Percentiles rank a stretch among this genome's conserved stretches.
Evolutionary conservation across 2,888 invertebrate species (phyloP).

Genomic region (Pardosa pseudoannulata): DNA sequence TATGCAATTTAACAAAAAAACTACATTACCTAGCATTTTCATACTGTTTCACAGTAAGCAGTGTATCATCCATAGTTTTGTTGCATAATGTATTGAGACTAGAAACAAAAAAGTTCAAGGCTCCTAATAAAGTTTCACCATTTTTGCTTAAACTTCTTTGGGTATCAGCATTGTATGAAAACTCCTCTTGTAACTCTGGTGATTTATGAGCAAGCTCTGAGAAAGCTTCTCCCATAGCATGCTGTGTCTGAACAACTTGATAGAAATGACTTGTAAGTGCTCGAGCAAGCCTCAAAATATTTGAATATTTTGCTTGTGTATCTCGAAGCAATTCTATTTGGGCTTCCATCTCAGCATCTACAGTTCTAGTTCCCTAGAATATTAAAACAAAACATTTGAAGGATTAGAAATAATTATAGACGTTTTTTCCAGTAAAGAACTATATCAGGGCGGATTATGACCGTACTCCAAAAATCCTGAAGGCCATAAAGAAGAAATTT

Average conservation of each 20-base stretch:
- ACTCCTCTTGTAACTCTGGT: constrained; percentile 95
- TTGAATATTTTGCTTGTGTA: constrained; percentile 90
- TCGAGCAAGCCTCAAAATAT: constrained; percentile 89
- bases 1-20: too few species aligned
- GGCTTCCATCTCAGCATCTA: constrained; percentile 89
- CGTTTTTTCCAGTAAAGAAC: too few species aligned
- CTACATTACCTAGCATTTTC: constrained; percentile 87
- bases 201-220: constrained; percentile 97
- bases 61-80: constrained; percentile 97
- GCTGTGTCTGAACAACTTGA: constrained; percentile 90
- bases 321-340: constrained; percentile 95
- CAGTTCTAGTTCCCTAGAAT: constrained; percentile 77
- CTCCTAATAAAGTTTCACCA: constrained; percentile 90
- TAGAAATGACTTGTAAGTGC: constrained; percentile 92
- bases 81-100: constrained; percentile 96
- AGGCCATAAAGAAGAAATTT: too few species aligned
- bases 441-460: too few species aligned
- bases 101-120: constrained; percentile 96
- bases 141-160: constrained; percentile 94
- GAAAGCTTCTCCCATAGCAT: constrained; percentile 93
- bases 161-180: constrained; percentile 96
- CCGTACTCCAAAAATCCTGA: too few species aligned
- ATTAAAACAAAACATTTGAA: neutral
- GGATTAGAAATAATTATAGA: too few species aligned
- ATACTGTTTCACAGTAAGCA: constrained; percentile 86